A percentile compares a stretch with the other conserved stretches of the same genome.
phyloP scores from a whole-genome alignment of 2,888 invertebrate species.

The Mythimna lalbum region DNA sequence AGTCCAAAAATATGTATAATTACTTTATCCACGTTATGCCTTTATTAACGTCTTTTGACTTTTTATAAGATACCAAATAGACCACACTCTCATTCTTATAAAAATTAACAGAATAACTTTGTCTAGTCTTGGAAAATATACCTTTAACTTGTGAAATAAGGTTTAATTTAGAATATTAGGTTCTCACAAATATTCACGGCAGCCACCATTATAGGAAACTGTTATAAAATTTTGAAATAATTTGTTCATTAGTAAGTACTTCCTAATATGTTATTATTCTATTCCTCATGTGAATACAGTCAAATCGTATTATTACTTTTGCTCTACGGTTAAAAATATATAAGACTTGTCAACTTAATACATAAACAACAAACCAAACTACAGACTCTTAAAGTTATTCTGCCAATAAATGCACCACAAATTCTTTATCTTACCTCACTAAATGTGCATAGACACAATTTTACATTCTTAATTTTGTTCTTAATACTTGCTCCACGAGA shows the following conservation, averaged over 20 bases:
- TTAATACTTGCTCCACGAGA: slow-evolving; percentile 38
- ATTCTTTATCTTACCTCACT: slow-evolving; percentile 22
- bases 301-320: no score
- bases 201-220: not conserved
- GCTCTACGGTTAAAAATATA: no score
- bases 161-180: not conserved
- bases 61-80: slow-evolving; percentile 30
- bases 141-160: not conserved
- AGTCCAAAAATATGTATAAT: slow-evolving; percentile 72
- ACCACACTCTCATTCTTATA: slow-evolving; percentile 28
- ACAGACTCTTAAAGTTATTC: slow-evolving; percentile 37
- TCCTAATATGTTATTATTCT: not conserved
- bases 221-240: not conserved
- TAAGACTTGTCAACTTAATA: not conserved
- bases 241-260: not conserved
- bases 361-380: not conserved
- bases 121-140: not conserved
- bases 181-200: not conserved
- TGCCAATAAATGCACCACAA: slow-evolving; percentile 42
- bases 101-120: slow-evolving; percentile 44
- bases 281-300: not conserved
- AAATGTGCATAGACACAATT: slow-evolving; percentile 27
- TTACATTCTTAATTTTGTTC: slow-evolving; percentile 52
- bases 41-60: slow-evolving; percentile 31
- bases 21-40: slow-evolving; percentile 53